These are phyloP conservation scores for Glaucopsyche alexis DNA, from an alignment of 2,888 invertebrate species.

Conservation along the genomic window DNA sequence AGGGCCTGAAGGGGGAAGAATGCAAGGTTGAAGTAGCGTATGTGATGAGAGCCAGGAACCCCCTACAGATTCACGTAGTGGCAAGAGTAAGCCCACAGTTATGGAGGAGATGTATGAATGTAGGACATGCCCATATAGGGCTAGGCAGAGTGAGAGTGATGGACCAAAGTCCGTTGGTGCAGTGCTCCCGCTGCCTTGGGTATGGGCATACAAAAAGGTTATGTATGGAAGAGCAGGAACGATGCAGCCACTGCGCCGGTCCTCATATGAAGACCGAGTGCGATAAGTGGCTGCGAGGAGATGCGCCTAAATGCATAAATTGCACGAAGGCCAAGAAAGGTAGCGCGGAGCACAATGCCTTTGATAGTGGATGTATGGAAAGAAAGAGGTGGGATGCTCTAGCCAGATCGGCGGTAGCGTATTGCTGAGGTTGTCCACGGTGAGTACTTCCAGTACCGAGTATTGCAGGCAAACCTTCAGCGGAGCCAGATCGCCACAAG, in stretches of 20 bases:
- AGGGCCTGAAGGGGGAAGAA: background rate
- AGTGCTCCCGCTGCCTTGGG: too few relatives aligned
- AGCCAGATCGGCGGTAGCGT: too few relatives aligned
- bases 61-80: background rate
- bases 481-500: too few relatives aligned
- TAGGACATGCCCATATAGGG: background rate
- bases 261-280: conserved; percentile 27
- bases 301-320: background rate
- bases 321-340: too few relatives aligned
- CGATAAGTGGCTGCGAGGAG: conserved; percentile 4
- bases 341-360: too few relatives aligned
- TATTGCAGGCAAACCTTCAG: too few relatives aligned
- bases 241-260: conserved; percentile 33
- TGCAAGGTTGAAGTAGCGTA: background rate
- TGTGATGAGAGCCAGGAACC: background rate
- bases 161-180: too few relatives aligned
- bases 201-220: background rate
- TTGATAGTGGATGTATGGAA: too few relatives aligned
- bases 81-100: background rate
- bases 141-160: too few relatives aligned
- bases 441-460: too few relatives aligned
- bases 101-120: background rate
- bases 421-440: too few relatives aligned
- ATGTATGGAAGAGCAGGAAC: conserved; percentile 14
- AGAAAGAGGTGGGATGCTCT: too few relatives aligned